Percentiles rank a stretch among this genome's conserved stretches.
These are phyloP conservation scores for Poecilia latipinna DNA, from an alignment of 2,113 vertebrate genomes.

Conservation along the genomic window DNA sequence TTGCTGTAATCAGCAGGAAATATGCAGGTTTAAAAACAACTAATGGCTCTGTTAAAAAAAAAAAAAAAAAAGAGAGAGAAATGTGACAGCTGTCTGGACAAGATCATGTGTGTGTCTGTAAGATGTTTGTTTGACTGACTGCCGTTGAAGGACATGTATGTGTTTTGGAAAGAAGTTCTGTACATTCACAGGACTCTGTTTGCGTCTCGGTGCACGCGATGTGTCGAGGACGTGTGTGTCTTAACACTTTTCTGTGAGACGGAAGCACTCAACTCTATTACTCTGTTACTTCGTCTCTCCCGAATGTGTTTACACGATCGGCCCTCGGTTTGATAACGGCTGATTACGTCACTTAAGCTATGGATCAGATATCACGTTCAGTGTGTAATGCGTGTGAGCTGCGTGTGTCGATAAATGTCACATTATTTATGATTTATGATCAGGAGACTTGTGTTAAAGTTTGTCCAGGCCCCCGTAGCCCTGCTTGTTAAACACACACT, in stretches of 20 bases:
- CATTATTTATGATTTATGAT: slow-evolving; percentile 46
- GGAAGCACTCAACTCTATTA: slow-evolving; percentile 32
- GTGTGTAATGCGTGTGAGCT: slow-evolving; percentile 41
- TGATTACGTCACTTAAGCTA: slow-evolving; percentile 51
- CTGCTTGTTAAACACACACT: slow-evolving; percentile 13
- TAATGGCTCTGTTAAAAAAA: slow-evolving; percentile 81
- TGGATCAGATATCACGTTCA: slow-evolving; percentile 38
- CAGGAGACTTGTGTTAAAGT: slow-evolving; percentile 24
- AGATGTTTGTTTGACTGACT: slow-evolving; percentile 36
- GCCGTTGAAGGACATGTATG: slow-evolving; percentile 21
- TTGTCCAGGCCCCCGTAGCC: slow-evolving; percentile 30
- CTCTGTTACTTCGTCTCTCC: slow-evolving; percentile 45
- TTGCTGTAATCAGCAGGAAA: slow-evolving; percentile 96
- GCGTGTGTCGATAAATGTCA: slow-evolving; percentile 56
- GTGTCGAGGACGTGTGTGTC: slow-evolving; percentile 32
- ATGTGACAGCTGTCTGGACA: slow-evolving; percentile 48
- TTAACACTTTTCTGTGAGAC: slow-evolving; percentile 21
- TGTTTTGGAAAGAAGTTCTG: slow-evolving; percentile 25
- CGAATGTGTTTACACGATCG: slow-evolving; percentile 73
- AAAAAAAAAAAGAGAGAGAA: slow-evolving; percentile 29
- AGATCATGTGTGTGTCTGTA: slow-evolving; percentile 47
- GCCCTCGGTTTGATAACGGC: slow-evolving; percentile 62
- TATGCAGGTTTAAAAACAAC: slow-evolving; percentile 86
- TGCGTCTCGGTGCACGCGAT: slow-evolving; percentile 26
- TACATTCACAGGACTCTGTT: slow-evolving; percentile 4